Evolutionary conservation across 2,113 vertebrate species (phyloP), one percentile per base, ranked within the genome.

Genomic region (Etheostoma spectabile): DNA sequence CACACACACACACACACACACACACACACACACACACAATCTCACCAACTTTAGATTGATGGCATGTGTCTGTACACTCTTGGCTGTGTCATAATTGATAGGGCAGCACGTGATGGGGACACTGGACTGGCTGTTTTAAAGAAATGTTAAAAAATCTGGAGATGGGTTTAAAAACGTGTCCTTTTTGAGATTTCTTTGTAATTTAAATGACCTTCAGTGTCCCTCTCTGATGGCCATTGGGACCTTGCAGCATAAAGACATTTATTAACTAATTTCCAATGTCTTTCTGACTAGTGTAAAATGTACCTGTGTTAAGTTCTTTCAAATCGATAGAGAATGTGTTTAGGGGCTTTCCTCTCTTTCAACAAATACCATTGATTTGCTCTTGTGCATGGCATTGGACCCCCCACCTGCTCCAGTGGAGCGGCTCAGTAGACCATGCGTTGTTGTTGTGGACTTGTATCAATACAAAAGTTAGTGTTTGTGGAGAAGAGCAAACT

Each of bases 1-100:
- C 8, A 66, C 42, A 21, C 63, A 59, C 49, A 48, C 22, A 33
- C 11, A 59, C 38, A 19, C 49, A 61, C 56, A 67, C 49, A 15
- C 64, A 51, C 46, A 68, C 18, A 42, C 21, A 27, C 6, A 66
- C 45, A 18, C 63, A 59, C 49, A 48, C 22, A 33, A 8, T 59
- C 38, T 35, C 45, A 59, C 27, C 21, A 19, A 38, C 6, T 55
- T 52, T 63, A 60, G 77, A 86, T 69, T 60, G 67, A 78, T 84
- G 67, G 30, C 48, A 68, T 51, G 57, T 61, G 75, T 64, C n/a
- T 16, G 74, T 66, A 18, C 19, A 35, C 51, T 60, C 10, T 48
- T 13, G 5, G 22, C 33, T 61, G 27, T 76, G 51, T 52, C 10
- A 15, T 78, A 65, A 82, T 72, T 27, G 61, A 88, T 87, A 15